phyloP scores from a whole-genome alignment of 2,113 vertebrate species.

The Gasterosteus aculeatus region DNA sequence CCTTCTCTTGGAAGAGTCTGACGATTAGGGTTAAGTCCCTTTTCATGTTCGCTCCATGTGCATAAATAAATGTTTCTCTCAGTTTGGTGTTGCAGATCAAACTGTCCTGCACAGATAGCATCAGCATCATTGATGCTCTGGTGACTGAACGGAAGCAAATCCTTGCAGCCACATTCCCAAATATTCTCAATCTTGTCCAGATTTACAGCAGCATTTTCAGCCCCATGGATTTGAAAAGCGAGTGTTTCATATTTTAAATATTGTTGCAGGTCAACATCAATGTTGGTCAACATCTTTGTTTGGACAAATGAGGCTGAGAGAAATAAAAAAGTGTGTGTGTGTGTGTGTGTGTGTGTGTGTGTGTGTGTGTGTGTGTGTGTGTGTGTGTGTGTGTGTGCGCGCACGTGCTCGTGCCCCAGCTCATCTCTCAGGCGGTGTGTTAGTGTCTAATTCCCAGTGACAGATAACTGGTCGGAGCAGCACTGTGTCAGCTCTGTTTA shows the following conservation, averaged over 20 bases:
- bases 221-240: neutral
- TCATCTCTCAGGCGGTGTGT: conserved; percentile 67
- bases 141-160: neutral
- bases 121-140: neutral
- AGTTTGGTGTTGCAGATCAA: neutral
- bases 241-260: neutral
- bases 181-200: neutral
- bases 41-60: too few species aligned
- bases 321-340: neutral
- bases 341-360: conserved; percentile 20
- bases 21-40: too few species aligned
- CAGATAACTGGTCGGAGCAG: conserved; percentile 71
- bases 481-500: conserved; percentile 80
- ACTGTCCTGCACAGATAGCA: neutral
- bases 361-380: conserved; percentile 16
- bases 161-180: neutral
- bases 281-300: neutral
- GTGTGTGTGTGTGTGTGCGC: conserved; percentile 17
- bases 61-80: neutral
- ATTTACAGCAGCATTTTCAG: neutral
- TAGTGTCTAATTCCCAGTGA: conserved; percentile 76
- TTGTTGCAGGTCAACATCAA: neutral
- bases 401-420: conserved; percentile 6
- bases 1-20: neutral
- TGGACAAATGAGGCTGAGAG: neutral